phyloP scores from a whole-genome alignment of 1,140 invertebrate species.

The Lethrus apterus region DNA sequence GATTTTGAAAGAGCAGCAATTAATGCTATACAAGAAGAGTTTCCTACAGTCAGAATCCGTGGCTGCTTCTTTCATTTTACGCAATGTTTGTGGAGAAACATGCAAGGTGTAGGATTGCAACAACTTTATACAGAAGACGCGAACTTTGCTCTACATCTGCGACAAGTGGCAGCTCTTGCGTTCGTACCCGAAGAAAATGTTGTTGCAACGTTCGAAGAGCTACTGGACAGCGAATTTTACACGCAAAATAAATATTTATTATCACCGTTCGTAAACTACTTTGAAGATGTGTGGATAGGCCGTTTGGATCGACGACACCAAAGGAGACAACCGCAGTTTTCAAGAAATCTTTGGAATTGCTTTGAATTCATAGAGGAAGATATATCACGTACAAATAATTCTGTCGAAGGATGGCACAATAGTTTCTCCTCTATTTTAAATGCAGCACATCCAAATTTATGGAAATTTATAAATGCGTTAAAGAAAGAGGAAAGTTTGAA shows the following conservation, averaged over 20 bases:
- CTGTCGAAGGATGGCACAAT: slow-evolving; percentile 14
- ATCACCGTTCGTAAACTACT: neutral
- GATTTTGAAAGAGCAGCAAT: slow-evolving; percentile 9
- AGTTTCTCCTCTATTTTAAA: slow-evolving; percentile 9
- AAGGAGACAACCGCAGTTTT: slow-evolving; percentile 5
- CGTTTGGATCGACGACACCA: slow-evolving; percentile 6
- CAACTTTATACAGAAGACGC: neutral
- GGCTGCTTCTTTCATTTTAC: too few species aligned
- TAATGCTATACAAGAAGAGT: slow-evolving; percentile 6
- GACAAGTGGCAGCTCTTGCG: too few species aligned
- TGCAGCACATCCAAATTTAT: slow-evolving; percentile 5
- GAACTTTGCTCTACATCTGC: too few species aligned
- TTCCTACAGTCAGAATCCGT: slow-evolving; percentile 1
- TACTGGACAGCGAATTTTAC: slow-evolving; percentile 10
- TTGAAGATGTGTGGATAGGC: slow-evolving; percentile 13
- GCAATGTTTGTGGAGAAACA: slow-evolving; percentile 14
- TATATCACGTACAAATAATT: slow-evolving; percentile 9
- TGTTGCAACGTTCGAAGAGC: slow-evolving; percentile 3
- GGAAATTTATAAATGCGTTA: slow-evolving; percentile 8
- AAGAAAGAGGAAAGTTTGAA: slow-evolving; percentile 10
- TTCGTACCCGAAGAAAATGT: slow-evolving; percentile 10
- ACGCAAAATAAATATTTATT: slow-evolving; percentile 7
- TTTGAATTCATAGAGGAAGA: neutral
- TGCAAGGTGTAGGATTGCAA: slow-evolving; percentile 7
- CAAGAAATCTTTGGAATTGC: slow-evolving; percentile 8